Percentiles rank a stretch among this genome's conserved stretches.
Evolutionary conservation across 2,888 invertebrate species (phyloP).

Genomic region (Augochlorella aurata): DNA sequence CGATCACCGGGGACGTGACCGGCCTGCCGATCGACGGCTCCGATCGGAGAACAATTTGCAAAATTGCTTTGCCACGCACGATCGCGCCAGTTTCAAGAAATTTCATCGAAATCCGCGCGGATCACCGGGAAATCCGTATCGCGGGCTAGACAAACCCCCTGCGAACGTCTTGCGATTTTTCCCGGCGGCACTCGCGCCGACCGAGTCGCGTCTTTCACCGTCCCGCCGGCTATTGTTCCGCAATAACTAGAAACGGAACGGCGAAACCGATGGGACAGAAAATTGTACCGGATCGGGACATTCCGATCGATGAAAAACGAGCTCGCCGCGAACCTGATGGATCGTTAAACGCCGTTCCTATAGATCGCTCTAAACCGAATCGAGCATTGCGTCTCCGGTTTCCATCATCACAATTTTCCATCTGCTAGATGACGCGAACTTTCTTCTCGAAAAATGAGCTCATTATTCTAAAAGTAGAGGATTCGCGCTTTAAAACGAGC

Average conservation of each 20-base stretch:
- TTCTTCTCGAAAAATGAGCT: too few species aligned
- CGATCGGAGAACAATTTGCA: background rate
- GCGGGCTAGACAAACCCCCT: background rate
- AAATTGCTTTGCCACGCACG: constrained; percentile 5
- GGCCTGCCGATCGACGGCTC: background rate
- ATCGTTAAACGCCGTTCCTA: background rate
- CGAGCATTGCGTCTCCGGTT: too few species aligned
- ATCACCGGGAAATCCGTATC: background rate
- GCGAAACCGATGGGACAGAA: background rate
- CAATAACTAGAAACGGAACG: background rate
- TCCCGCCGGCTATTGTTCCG: background rate
- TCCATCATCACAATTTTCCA: too few species aligned
- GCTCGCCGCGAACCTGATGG: too few species aligned
- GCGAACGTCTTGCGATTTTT: background rate
- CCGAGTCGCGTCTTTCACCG: background rate
- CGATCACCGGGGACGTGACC: constrained; percentile 20
- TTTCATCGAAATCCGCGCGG: background rate
- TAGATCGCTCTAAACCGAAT: too few species aligned
- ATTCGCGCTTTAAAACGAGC: too few species aligned
- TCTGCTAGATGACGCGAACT: too few species aligned
- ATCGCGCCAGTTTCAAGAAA: constrained; percentile 1
- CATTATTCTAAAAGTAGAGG: too few species aligned
- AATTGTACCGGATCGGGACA: background rate
- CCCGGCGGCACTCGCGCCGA: too few species aligned
- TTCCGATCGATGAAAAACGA: background rate